Conservation (phyloP, 2,797 vertebrate genomes). For the Takifugu ocellatus region DNA sequence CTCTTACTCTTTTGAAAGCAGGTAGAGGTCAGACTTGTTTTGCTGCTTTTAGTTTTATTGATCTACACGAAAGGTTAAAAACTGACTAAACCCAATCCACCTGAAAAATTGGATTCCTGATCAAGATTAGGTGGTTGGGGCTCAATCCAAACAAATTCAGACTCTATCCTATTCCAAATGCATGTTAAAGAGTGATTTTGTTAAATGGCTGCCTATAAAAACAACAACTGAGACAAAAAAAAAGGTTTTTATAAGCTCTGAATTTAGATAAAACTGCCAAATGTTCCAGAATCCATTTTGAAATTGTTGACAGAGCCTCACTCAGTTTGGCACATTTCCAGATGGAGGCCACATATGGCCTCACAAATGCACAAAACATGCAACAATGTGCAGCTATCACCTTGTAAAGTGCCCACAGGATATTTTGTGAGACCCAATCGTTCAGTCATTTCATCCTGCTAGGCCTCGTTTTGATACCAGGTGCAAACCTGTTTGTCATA, state of each 20-base stretch:
- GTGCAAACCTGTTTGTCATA: conserved; percentile 46
- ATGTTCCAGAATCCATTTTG: too few relatives aligned
- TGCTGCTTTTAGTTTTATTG: background rate
- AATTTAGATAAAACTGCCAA: too few relatives aligned
- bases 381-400: conserved; percentile 23
- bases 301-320: background rate
- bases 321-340: conserved; percentile 49
- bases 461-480: conserved; percentile 11
- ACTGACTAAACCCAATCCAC: background rate
- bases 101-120: conserved; percentile 1
- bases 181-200: conserved; percentile 3
- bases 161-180: conserved; percentile 3
- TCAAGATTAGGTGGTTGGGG: conserved; percentile 8
- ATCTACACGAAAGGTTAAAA: conserved; percentile 6
- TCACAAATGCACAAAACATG: conserved; percentile 33
- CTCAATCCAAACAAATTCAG: conserved; percentile 44
- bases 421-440: too few relatives aligned
- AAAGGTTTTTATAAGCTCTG: conserved; percentile 22
- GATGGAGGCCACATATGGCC: conserved; percentile 32
- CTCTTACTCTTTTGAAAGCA: too few relatives aligned
- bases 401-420: conserved; percentile 35
- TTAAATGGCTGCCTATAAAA: background rate
- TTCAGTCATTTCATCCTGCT: background rate
- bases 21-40: too few relatives aligned
- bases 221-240: too few relatives aligned